phyloP scores from a whole-genome alignment of 2,888 invertebrate genomes.

The Nephrotoma appendiculata region DNA sequence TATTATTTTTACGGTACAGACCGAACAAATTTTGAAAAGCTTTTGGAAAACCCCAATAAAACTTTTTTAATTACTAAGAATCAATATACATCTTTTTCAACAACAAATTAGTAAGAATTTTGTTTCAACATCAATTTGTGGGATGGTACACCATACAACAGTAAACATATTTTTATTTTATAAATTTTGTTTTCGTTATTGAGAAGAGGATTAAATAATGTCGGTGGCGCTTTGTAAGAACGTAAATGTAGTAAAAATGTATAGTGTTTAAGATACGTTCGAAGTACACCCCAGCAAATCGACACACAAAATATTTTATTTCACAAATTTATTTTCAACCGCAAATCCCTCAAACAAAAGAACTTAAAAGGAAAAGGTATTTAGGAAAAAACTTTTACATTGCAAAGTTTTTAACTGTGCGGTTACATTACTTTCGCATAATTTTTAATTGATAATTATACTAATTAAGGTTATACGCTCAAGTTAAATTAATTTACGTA shows the following conservation, averaged over 20 bases:
- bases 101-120: not conserved
- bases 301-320: not conserved
- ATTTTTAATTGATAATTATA: not conserved
- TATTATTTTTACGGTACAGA: no score
- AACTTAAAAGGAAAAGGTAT: not conserved
- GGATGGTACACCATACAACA: not conserved
- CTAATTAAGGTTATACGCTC: not conserved
- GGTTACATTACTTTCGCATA: not conserved
- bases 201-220: not conserved
- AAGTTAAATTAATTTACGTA: not conserved
- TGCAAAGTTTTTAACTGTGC: not conserved
- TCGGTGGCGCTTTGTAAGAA: no score
- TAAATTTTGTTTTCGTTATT: not conserved
- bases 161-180: no score
- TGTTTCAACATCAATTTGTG: not conserved
- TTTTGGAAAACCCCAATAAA: not conserved
- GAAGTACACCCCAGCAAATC: not conserved
- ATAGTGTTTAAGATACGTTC: not conserved
- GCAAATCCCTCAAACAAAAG: not conserved
- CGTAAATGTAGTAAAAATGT: not conserved
- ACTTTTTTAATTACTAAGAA: not conserved
- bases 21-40: not conserved
- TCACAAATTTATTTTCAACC: not conserved
- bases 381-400: not conserved
- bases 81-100: not conserved